Conservation (phyloP, 2,888 invertebrate genomes). For the Aporophyla lueneburgensis region DNA sequence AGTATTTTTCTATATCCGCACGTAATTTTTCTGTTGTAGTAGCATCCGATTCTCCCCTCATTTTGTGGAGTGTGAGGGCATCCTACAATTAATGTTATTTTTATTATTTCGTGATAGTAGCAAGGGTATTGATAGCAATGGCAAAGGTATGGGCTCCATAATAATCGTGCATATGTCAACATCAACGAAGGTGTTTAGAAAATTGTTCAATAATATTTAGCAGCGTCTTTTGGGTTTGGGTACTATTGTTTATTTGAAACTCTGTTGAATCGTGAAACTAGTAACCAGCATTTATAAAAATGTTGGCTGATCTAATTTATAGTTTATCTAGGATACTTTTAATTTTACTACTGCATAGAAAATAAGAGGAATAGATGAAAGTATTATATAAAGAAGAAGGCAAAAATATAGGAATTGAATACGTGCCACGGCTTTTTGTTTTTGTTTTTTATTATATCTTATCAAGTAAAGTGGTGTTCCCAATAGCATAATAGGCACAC, state of each 20-base stretch:
- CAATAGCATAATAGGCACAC: constrained; percentile 94
- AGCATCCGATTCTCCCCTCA: accelerated
- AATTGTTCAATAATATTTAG: background rate
- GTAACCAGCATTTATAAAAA: too few relatives aligned
- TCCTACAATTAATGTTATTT: constrained; percentile 55
- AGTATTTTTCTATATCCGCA: constrained; percentile 64
- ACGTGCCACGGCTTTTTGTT: constrained; percentile 64
- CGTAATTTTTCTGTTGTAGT: constrained; percentile 15
- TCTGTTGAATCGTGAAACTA: too few relatives aligned
- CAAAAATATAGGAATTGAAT: background rate
- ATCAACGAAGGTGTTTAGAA: background rate
- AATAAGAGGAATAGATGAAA: background rate
- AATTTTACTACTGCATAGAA: too few relatives aligned
- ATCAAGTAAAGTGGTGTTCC: constrained; percentile 92
- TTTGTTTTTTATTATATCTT: constrained; percentile 67
- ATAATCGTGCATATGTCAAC: background rate
- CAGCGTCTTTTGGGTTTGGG: too few relatives aligned
- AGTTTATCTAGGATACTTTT: background rate
- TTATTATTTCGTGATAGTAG: background rate
- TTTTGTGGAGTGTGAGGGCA: background rate
- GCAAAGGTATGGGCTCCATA: background rate
- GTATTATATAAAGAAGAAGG: background rate
- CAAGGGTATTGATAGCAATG: background rate
- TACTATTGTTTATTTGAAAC: too few relatives aligned
- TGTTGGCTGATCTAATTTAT: too few relatives aligned